Evolutionary conservation across 2,797 vertebrate species (phyloP), one percentile per base, ranked within the genome.

Genomic region (Tapirus indicus): DNA sequence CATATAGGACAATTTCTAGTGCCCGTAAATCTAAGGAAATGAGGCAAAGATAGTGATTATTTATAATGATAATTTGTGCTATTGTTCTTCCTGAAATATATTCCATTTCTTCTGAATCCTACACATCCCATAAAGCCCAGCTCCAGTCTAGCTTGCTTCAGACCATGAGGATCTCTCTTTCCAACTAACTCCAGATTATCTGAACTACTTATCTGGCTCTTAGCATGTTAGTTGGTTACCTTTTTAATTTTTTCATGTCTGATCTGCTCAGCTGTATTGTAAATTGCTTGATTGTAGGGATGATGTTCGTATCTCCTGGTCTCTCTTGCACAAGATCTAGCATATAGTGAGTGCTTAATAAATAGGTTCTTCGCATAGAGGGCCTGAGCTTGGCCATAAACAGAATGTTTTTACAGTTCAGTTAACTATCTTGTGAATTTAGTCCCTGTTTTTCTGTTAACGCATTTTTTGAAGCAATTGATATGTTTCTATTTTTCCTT

Each of bases 401-500:
- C 18, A 82, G 66, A 74, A 80, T 66, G 35, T 94, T 92, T 88
- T 86, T 47, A 74, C 5, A 89, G 21, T 93, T 91, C 47, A 60
- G n/a, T 54, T 88, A 82, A 54, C 18, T 92, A 64, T 66, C 16
- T 78, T 94, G 16, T 92, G 89, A 72, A 71, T 93, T 41, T 86
- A 90, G 88, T 60, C 47, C 7, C 25, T 92, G 2, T 47, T 47
- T 71, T 66, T 74, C 32, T 80, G 13, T 62, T 74, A 88, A 54
- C 0, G 6, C 66, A 64, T 23, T 95, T 88, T 88, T 94, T 94
- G 11, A 97, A 93, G 88, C 27, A 89, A 69, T 93, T 93, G 68
- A 69, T 94, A 66, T 60, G n/a, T 72, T 96, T 95, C 95, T 54
- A 52, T 83, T 86, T 87, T 62, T 88, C 87, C 85, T 95, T 14